Conservation (phyloP, 2,113 vertebrate genomes). For the Gnathonemus echidnorhynchus region DNA sequence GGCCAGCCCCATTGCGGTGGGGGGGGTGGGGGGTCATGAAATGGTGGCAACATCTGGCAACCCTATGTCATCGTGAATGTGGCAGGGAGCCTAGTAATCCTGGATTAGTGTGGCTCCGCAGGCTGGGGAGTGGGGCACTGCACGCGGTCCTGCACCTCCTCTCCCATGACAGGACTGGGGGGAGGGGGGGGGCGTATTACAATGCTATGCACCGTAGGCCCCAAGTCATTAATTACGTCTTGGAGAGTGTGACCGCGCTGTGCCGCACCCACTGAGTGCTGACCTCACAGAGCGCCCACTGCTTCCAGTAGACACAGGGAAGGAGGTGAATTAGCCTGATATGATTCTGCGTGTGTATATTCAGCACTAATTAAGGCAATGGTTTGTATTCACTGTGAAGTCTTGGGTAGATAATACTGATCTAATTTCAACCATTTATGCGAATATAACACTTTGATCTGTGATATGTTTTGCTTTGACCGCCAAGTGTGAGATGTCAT, state of each 20-base stretch:
- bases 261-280: background rate
- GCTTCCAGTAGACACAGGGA: background rate
- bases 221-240: slow-evolving; percentile 26
- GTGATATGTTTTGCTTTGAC: slow-evolving; percentile 5
- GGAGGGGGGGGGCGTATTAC: slow-evolving; percentile 12
- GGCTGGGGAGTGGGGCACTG: background rate
- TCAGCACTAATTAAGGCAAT: slow-evolving; percentile 3
- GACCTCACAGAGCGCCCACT: slow-evolving; percentile 13
- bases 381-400: background rate
- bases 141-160: background rate
- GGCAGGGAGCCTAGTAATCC: background rate
- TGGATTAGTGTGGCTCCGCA: background rate
- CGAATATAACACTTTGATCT: background rate
- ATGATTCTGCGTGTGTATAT: background rate
- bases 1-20: background rate
- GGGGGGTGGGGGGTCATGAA: background rate
- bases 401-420: background rate
- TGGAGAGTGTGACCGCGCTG: slow-evolving; percentile 10
- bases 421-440: background rate
- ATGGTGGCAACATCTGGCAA: background rate
- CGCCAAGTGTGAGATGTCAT: background rate
- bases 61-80: background rate
- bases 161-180: slow-evolving; percentile 3
- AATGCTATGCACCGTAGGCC: slow-evolving; percentile 19
- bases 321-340: background rate